Evolutionary conservation across 2,888 invertebrate species (phyloP), one percentile per base, ranked within the genome.

Genomic region (Cordilura impudica): DNA sequence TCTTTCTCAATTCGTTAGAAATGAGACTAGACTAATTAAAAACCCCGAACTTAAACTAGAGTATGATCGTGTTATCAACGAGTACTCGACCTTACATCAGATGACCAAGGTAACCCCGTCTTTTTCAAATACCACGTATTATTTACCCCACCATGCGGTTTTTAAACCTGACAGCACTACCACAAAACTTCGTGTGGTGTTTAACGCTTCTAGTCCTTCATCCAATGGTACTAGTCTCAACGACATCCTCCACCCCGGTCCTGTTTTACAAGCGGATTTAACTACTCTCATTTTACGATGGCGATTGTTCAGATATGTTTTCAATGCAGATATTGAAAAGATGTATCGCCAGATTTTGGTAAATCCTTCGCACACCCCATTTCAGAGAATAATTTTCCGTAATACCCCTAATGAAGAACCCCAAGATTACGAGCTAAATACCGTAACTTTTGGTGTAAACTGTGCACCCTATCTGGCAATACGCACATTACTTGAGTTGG

Each of bases 81-180:
- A 71, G 29, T 71, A 71, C 26, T 1, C 3, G 8, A 16, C 35
- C 1, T 10, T 71, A 8, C n/a, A 16, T 6, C 61, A 61, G 14
- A 71, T 71, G 61, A 18, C 12, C 0, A 23, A 4, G 7, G 6
- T 53, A 19, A 14, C 23, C 53, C 4, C 23, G 2, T 2, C 12
- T 2, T 18, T 1, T 10, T 4, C 39, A 2, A 58, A 19, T 19
- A 35, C 12, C 4, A 19, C 26, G 4, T 66, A 66, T 16, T 66
- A 65, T 23, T 5, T 66, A 10, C 53, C 65, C 10, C 65, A 66
- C 16, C 65, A 66, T 23, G 65, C 63, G 45, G 23, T 18, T 6
- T 21, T 26, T 43, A 23, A 8, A 60, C 43, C 23, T 31, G 21
- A 56, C n/a, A 26, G 43, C 14, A 8, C 26, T 8, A 21, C 69